Percentiles rank a stretch among this genome's conserved stretches.
Conservation (phyloP, 2,888 invertebrate species). For the Trachelus troglodyta region DNA sequence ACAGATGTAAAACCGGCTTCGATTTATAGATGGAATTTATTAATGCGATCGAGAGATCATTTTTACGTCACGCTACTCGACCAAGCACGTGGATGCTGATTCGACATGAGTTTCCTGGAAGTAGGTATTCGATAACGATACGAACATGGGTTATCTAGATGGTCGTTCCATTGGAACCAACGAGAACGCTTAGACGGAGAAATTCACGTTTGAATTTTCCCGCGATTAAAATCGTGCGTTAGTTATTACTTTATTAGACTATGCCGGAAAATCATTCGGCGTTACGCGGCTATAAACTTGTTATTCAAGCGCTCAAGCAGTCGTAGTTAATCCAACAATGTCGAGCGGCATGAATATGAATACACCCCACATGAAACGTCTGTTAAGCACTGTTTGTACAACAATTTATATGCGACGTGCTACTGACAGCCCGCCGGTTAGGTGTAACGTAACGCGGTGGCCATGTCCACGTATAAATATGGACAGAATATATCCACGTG, state of each 20-base stretch:
- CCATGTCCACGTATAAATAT: slow-evolving; percentile 27
- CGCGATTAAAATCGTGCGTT: background rate
- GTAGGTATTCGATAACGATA: background rate
- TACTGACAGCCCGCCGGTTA: slow-evolving; percentile 21
- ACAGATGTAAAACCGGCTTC: background rate
- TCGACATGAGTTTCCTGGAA: background rate
- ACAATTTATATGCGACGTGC: slow-evolving; percentile 25
- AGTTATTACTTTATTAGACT: background rate
- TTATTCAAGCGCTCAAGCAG: background rate
- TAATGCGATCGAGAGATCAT: background rate
- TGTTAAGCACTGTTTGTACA: background rate
- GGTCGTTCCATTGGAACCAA: background rate
- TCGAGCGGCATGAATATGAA: background rate
- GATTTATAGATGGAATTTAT: background rate
- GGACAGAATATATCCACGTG: slow-evolving; percentile 24
- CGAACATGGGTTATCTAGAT: background rate
- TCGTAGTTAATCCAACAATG: background rate
- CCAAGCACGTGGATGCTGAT: background rate
- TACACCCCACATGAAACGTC: background rate
- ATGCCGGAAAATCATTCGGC: background rate
- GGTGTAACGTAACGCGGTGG: slow-evolving; percentile 27
- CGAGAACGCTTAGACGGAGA: too few relatives aligned
- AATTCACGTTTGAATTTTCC: background rate
- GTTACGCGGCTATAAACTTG: background rate
- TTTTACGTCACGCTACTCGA: background rate